Conservation (phyloP, 2,113 vertebrate species). For the Dasyurus viverrinus region DNA sequence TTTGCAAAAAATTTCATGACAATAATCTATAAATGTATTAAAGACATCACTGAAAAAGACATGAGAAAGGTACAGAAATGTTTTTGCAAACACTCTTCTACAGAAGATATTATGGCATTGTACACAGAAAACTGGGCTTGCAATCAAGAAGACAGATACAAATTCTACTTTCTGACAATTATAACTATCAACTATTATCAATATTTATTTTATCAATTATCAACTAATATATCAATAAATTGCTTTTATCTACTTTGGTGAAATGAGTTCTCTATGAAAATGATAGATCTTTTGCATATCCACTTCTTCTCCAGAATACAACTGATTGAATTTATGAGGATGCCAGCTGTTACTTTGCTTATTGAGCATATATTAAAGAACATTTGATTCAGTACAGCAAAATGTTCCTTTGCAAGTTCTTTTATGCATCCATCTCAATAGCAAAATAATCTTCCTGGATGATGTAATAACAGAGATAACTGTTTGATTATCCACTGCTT, state of each 20-base stretch:
- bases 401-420: background rate
- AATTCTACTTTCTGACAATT: too few species aligned
- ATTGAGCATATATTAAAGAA: background rate
- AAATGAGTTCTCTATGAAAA: too few species aligned
- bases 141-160: too few species aligned
- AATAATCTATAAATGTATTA: background rate
- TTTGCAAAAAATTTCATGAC: background rate
- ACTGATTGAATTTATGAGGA: background rate
- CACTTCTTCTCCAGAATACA: too few species aligned
- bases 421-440: background rate
- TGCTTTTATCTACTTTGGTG: too few species aligned
- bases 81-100: background rate
- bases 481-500: background rate
- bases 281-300: too few species aligned
- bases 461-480: background rate
- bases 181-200: too few species aligned
- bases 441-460: background rate
- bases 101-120: background rate
- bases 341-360: background rate
- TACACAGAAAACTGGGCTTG: background rate
- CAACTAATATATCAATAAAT: too few species aligned
- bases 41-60: background rate
- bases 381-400: background rate
- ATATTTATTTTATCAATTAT: too few species aligned
- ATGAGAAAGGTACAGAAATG: background rate